These are phyloP conservation scores for Phalacrocorax brasilianus DNA, from an alignment of 2,113 vertebrate genomes.

Conservation along the genomic window DNA sequence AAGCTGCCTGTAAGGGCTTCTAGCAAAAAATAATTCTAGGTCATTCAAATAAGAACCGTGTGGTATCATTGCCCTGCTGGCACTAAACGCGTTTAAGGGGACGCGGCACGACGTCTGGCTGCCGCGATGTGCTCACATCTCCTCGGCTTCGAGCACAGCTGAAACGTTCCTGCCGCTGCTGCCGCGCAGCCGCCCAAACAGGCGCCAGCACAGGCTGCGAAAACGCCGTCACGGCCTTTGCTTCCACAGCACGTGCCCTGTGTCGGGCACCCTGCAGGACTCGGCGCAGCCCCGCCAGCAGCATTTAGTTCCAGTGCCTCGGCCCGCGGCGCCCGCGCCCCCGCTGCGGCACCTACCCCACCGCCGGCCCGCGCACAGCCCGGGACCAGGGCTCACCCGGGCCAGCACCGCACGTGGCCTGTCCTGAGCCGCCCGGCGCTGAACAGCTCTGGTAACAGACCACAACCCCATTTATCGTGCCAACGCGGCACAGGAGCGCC, in stretches of 20 bases:
- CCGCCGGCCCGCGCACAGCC: fast-evolving
- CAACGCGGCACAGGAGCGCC: fast-evolving
- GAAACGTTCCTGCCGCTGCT: background rate
- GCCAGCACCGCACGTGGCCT: fast-evolving
- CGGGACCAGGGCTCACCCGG: too few relatives aligned
- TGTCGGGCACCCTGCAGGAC: fast-evolving
- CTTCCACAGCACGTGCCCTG: fast-evolving
- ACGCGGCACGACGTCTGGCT: background rate
- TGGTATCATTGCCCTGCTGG: background rate
- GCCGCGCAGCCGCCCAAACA: fast-evolving
- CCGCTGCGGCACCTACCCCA: fast-evolving
- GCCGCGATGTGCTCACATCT: background rate
- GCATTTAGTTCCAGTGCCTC: fast-evolving
- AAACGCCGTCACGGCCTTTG: fast-evolving
- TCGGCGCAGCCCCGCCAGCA: background rate
- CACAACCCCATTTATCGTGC: fast-evolving
- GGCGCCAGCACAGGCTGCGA: background rate
- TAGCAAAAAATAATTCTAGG: background rate
- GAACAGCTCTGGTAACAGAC: background rate
- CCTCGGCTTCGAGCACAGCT: background rate
- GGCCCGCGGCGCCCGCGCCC: fast-evolving
- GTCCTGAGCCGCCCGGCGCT: background rate
- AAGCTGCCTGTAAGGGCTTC: background rate
- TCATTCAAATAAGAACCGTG: background rate
- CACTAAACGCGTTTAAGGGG: background rate